Percentiles rank a stretch among this genome's conserved stretches.
Conservation (phyloP, 2,113 vertebrate genomes). For the Probosciger aterrimus region DNA sequence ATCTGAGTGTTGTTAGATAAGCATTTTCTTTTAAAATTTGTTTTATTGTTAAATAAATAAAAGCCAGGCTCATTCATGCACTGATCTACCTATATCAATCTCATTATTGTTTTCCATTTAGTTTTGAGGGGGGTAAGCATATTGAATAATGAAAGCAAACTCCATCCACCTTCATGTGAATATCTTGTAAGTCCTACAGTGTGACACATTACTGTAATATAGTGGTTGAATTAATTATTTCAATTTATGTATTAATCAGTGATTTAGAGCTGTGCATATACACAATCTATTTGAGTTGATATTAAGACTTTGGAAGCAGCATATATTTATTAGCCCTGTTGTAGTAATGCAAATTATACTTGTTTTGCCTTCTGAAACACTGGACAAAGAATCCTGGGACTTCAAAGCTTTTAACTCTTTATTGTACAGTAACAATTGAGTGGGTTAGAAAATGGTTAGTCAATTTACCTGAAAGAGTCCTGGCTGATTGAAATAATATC, state of each 20-base stretch:
- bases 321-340: neutral
- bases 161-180: neutral
- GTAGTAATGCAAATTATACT: neutral
- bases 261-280: slow-evolving; percentile 5
- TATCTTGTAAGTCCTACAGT: neutral
- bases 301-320: neutral
- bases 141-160: neutral
- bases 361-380: neutral
- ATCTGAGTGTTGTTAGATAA: neutral
- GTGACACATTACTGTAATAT: neutral
- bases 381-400: neutral
- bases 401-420: neutral
- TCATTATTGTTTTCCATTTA: neutral
- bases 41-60: neutral
- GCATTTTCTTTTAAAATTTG: neutral
- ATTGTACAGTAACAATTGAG: neutral
- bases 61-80: neutral
- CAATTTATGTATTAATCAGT: slow-evolving; percentile 1
- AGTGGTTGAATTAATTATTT: neutral
- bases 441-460: neutral
- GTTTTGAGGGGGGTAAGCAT: neutral
- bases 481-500: neutral
- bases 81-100: neutral
- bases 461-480: neutral
- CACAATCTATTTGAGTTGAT: neutral